Evolutionary conservation across 2,113 vertebrate species (phyloP).

Genomic region (Macquaria ambigua): DNA sequence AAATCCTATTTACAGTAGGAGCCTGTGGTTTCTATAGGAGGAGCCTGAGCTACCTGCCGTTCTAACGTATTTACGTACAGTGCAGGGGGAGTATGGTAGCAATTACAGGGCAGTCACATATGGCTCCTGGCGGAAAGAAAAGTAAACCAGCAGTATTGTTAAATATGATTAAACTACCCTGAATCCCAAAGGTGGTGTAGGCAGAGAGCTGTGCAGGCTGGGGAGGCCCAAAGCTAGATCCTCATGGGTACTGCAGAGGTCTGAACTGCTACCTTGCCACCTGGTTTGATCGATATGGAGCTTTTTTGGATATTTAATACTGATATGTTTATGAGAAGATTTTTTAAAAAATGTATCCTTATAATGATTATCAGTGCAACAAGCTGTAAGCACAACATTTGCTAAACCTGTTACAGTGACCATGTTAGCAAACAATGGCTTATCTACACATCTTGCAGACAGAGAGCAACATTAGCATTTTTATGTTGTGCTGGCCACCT

Average conservation of each 20-base stretch:
- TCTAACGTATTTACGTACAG: slow-evolving; percentile 43
- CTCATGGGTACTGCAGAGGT: neutral
- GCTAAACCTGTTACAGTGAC: neutral
- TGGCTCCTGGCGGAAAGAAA: slow-evolving; percentile 43
- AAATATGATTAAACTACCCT: slow-evolving; percentile 49
- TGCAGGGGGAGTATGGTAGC: slow-evolving; percentile 44
- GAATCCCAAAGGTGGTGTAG: slow-evolving; percentile 16
- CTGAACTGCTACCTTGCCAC: neutral
- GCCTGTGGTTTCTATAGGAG: slow-evolving; percentile 50
- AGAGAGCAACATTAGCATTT: neutral
- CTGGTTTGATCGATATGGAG: neutral
- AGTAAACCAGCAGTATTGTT: slow-evolving; percentile 57
- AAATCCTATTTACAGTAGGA: slow-evolving; percentile 59
- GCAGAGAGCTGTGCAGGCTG: slow-evolving; percentile 22
- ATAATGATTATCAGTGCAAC: neutral
- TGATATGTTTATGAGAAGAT: neutral
- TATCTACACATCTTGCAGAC: neutral
- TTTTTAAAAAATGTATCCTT: neutral
- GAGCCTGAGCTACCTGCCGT: slow-evolving; percentile 37
- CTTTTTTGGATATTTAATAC: neutral
- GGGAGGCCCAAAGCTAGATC: slow-evolving; percentile 10
- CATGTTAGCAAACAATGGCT: neutral
- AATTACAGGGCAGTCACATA: slow-evolving; percentile 54
- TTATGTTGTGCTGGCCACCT: neutral
- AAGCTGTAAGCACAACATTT: neutral